Conservation (phyloP, 2,888 invertebrate genomes). For the Melieria crassipennis region DNA sequence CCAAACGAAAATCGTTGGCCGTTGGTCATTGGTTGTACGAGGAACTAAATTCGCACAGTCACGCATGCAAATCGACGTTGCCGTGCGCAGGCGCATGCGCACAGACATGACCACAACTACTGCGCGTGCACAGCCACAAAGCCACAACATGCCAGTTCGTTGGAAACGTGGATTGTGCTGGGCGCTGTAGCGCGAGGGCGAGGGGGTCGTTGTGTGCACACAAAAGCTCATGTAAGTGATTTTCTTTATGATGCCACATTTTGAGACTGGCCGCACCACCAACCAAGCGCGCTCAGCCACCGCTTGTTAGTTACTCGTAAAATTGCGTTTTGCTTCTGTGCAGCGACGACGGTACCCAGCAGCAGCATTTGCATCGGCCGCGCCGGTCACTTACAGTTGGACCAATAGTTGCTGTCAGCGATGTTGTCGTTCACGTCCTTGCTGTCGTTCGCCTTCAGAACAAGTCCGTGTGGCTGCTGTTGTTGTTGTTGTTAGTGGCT, state of each 20-base stretch:
- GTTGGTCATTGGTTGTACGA: not conserved
- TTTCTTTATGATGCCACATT: slow-evolving; percentile 41
- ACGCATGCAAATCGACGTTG: slow-evolving; percentile 54
- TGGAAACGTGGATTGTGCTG: no score
- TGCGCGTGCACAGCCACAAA: not conserved
- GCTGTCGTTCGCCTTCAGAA: no score
- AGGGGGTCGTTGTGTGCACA: slow-evolving; percentile 13
- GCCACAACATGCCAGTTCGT: not conserved
- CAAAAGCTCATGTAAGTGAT: slow-evolving; percentile 45
- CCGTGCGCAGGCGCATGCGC: slow-evolving; percentile 29
- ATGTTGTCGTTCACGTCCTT: slow-evolving; percentile 14
- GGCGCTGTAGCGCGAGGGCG: no score
- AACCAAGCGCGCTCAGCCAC: slow-evolving; percentile 1
- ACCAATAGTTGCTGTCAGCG: slow-evolving; percentile 20
- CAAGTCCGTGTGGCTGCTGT: slow-evolving; percentile 11
- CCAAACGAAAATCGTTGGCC: no score
- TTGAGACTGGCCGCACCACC: slow-evolving; percentile 7
- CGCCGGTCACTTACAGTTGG: not conserved
- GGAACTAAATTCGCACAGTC: slow-evolving; percentile 53
- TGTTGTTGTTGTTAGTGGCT: no score
- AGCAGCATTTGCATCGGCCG: slow-evolving; percentile 1
- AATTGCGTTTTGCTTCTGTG: not conserved
- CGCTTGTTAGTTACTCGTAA: slow-evolving; percentile 1
- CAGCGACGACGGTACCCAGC: not conserved
- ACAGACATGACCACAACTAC: not conserved